These are phyloP conservation scores for Gymnobelideus leadbeateri DNA, from an alignment of 2,113 vertebrate species.

Conservation along the genomic window DNA sequence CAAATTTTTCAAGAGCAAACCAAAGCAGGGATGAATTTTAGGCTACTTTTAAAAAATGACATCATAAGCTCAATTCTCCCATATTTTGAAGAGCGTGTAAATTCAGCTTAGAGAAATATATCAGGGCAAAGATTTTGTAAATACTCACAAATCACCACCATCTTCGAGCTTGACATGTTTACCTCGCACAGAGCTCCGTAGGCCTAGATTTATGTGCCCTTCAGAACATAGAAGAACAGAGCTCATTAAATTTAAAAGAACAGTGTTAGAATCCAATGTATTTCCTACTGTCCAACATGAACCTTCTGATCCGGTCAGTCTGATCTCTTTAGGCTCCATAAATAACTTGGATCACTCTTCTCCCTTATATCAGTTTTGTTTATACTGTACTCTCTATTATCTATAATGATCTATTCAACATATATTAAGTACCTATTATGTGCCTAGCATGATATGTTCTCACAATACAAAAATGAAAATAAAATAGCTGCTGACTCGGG, in stretches of 20 bases:
- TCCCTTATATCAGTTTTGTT: neutral
- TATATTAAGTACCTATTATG: neutral
- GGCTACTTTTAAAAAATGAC: neutral
- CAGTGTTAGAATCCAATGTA: neutral
- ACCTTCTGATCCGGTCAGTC: neutral
- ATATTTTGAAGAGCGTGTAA: constrained; percentile 42
- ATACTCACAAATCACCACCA: neutral
- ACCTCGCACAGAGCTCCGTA: neutral
- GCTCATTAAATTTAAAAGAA: constrained; percentile 34
- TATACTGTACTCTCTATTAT: neutral
- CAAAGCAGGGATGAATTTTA: neutral
- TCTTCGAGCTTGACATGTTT: neutral
- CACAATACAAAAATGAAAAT: neutral
- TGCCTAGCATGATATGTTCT: neutral
- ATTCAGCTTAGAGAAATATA: constrained; percentile 26
- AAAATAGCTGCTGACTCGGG: neutral
- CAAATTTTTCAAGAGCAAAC: constrained; percentile 35
- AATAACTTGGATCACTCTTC: neutral
- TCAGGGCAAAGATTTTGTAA: constrained; percentile 16
- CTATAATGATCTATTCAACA: neutral
- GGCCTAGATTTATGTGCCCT: constrained; percentile 2
- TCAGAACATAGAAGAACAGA: neutral
- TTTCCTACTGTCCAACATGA: neutral
- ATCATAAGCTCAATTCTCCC: constrained; percentile 20
- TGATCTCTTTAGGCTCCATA: neutral